phyloP scores from a whole-genome alignment of 2,113 vertebrate species.

The Anguilla rostrata region DNA sequence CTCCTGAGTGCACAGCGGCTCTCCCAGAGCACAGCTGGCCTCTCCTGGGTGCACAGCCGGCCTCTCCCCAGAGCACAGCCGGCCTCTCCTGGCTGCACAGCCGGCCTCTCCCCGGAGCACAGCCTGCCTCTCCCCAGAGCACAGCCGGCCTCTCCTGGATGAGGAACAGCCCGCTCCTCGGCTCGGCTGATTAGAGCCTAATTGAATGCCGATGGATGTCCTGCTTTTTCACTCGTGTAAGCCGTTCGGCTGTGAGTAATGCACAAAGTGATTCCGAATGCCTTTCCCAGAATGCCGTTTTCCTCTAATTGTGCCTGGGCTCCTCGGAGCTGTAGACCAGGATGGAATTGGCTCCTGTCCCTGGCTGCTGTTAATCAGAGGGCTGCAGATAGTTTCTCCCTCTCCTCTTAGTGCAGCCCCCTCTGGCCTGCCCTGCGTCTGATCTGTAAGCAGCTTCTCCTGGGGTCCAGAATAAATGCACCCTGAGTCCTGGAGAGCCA shows the following conservation, averaged over 20 bases:
- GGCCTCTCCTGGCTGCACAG: no score
- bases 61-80: no score
- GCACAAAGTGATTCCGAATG: constrained; percentile 20
- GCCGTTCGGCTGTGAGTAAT: constrained; percentile 32
- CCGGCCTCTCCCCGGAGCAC: no score
- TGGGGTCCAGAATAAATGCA: no score
- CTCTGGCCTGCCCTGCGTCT: no score
- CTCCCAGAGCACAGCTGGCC: no score
- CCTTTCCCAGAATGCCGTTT: neutral
- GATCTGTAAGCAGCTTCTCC: no score
- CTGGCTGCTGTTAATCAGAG: neutral
- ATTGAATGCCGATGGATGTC: constrained; percentile 52
- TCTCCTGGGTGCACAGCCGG: no score
- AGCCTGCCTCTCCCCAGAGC: no score
- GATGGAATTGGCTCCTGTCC: neutral
- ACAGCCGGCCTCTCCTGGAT: constrained; percentile 43
- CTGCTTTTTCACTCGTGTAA: constrained; percentile 41
- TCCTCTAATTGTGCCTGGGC: neutral
- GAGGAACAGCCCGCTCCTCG: constrained; percentile 46
- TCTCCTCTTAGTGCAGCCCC: no score
- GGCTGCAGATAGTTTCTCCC: neutral
- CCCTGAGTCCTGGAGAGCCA: no score
- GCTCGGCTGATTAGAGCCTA: constrained; percentile 55
- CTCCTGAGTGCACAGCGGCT: no score
- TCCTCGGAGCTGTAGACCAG: neutral